Conservation (phyloP, 2,888 invertebrate genomes). For the Stratiomys singularior region DNA sequence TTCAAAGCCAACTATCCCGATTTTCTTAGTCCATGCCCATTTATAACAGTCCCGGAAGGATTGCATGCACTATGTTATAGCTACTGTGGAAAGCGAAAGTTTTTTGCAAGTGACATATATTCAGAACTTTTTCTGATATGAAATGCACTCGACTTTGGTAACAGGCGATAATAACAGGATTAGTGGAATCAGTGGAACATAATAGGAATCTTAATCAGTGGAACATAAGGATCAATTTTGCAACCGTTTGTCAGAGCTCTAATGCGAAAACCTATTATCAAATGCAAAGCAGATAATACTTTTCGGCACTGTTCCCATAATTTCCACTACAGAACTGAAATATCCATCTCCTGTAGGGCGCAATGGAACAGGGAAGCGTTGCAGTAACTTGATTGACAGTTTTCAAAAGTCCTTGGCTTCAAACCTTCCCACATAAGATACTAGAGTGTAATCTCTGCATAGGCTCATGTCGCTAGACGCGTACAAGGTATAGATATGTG, state of each 20-base stretch:
- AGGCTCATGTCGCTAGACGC: neutral
- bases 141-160: no score
- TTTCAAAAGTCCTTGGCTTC: slow-evolving; percentile 28
- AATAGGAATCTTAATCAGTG: no score
- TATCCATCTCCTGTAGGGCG: neutral
- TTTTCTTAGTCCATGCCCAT: slow-evolving; percentile 11
- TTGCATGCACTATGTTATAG: neutral
- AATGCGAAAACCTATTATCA: no score
- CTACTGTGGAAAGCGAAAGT: neutral
- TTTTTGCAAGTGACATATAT: neutral
- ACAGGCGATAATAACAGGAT: no score
- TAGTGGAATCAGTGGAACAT: no score
- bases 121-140: no score
- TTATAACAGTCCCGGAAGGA: neutral
- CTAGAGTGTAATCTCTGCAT: slow-evolving; percentile 17
- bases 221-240: no score
- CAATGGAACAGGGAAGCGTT: neutral
- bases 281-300: no score
- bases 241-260: no score
- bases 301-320: neutral
- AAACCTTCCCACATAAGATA: neutral
- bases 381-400: slow-evolving; percentile 43
- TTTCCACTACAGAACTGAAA: slow-evolving; percentile 9
- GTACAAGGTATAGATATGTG: neutral
- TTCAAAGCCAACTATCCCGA: neutral